Base-by-base conservation (phyloP, 2,888 invertebrate genomes). In the Acanthosepion lycidas region DNA sequence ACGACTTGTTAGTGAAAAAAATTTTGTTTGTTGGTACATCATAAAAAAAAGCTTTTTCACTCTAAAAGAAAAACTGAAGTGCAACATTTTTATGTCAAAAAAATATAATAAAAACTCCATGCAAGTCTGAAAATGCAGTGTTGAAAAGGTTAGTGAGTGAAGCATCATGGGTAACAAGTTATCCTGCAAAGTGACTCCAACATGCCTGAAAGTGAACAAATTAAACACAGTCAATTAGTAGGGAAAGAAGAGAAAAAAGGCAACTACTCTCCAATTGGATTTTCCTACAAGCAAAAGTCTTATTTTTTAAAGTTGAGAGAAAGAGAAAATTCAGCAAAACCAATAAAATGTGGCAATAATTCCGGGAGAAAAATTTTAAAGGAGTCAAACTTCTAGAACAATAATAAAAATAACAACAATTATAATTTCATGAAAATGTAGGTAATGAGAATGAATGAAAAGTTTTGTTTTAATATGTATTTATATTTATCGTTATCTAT, bases 221-320 rank as follows among this genome's bases (percentile, higher is more conserved):
- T 78, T 78, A 28, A n/a, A 78, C n/a, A 78, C 78, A 78, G 78
- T 78, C 78, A 78, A 78, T 78, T 78, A 78, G 78, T 78, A 78
- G n/a, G 26, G 28, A 28, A n/a, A 78, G 78, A n/a, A 15, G 15
- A n/a, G 1, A 78, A n/a, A 9, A 78, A 78, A 78, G 28, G 78
- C 78, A 12, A n/a, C 28, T n/a, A 78, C n/a, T 28, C n/a, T n/a
- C 78, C 78, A 78, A 78, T 78, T 59, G 59, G n/a, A 78, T 78
- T 78, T n/a, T 78, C 78, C 78, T 78, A 78, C 78, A 78, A 78
- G 78, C 78, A 78, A 78, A 78, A 78, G n/a, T n/a, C 59, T 23
- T 59, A 23, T 59, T 59, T 33, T 59, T 59, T 59, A 20, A 59
- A 23, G 20, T 59, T 59, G 59, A 55, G 42, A 33, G 49, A 59